These are phyloP conservation scores for Rhombomys opimus DNA, from an alignment of 2,113 vertebrate species.

Conservation along the genomic window DNA sequence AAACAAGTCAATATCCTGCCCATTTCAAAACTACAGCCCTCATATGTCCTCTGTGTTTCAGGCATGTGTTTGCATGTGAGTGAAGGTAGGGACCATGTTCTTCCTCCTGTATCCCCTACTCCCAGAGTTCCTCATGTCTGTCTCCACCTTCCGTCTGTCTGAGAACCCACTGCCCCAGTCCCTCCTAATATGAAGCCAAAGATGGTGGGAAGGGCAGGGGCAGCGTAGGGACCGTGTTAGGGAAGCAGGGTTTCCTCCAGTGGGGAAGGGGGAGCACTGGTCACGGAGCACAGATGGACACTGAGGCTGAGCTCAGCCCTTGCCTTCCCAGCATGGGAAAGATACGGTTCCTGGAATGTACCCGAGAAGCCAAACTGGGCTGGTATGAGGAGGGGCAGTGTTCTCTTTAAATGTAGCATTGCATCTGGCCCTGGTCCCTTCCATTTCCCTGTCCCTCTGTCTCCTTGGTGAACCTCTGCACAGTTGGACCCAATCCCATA, in stretches of 20 bases:
- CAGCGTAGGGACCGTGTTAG: conserved; percentile 48
- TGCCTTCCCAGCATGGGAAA: conserved; percentile 42
- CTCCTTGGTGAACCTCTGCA: conserved; percentile 68
- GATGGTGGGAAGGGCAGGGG: conserved; percentile 77
- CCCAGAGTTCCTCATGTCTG: conserved; percentile 34
- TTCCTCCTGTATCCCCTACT: conserved; percentile 29
- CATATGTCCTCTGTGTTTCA: conserved; percentile 74
- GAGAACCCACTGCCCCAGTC: conserved; percentile 70
- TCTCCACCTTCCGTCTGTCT: conserved; percentile 50
- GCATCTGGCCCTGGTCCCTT: conserved; percentile 81
- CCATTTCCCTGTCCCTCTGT: conserved; percentile 64
- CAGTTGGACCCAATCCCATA: conserved; percentile 16
- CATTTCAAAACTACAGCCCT: conserved; percentile 80
- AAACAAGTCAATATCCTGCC: conserved; percentile 79
- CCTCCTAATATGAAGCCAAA: conserved; percentile 83
- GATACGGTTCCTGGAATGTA: conserved; percentile 34
- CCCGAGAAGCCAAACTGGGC: conserved; percentile 72
- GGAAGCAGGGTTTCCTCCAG: conserved; percentile 18
- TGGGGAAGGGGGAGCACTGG: conserved; percentile 43
- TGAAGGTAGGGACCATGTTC: conserved; percentile 53
- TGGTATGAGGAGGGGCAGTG: conserved; percentile 71
- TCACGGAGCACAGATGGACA: not conserved
- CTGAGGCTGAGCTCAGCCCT: not conserved
- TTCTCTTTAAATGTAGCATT: conserved; percentile 84
- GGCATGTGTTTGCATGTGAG: conserved; percentile 81